Evolutionary conservation across 2,797 vertebrate species (phyloP).

Genomic region (Gymnocypris eckloni): DNA sequence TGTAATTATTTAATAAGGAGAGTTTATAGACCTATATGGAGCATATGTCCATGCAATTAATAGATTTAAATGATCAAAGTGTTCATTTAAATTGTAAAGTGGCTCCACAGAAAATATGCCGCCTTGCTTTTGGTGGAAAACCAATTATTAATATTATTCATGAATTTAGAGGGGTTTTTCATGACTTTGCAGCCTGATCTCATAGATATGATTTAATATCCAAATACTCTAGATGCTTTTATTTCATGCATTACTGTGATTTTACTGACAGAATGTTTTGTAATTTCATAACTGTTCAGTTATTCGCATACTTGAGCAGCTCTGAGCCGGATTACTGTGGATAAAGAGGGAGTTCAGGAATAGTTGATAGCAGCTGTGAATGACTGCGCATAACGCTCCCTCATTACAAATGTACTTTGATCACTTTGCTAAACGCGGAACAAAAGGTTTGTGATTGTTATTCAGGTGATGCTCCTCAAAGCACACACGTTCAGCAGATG

Average conservation of each 20-base stretch:
- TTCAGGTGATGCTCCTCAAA: neutral
- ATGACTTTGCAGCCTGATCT: too few relatives aligned
- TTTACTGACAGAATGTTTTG: neutral
- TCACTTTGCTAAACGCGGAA: neutral
- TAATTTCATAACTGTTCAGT: neutral
- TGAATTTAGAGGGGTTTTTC: too few relatives aligned
- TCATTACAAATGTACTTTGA: slow-evolving; percentile 33
- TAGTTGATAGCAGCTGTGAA: neutral
- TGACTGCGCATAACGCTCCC: slow-evolving; percentile 5
- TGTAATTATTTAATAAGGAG: neutral
- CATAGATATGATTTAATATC: too few relatives aligned
- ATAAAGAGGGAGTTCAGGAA: slow-evolving; percentile 36
- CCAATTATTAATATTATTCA: too few relatives aligned
- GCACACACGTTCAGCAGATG: slow-evolving; percentile 1
- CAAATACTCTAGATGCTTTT: neutral
- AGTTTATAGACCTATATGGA: neutral
- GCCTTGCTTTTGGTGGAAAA: neutral
- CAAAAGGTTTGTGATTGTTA: slow-evolving; percentile 26
- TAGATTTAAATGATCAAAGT: too few relatives aligned
- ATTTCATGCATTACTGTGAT: too few relatives aligned
- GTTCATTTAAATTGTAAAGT: too few relatives aligned
- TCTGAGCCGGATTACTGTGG: slow-evolving; percentile 15
- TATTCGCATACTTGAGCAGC: neutral
- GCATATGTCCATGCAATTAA: too few relatives aligned
- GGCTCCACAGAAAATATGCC: too few relatives aligned